These are phyloP conservation scores for Idaea straminata DNA, from an alignment of 2,888 invertebrate genomes.

Conservation along the genomic window DNA sequence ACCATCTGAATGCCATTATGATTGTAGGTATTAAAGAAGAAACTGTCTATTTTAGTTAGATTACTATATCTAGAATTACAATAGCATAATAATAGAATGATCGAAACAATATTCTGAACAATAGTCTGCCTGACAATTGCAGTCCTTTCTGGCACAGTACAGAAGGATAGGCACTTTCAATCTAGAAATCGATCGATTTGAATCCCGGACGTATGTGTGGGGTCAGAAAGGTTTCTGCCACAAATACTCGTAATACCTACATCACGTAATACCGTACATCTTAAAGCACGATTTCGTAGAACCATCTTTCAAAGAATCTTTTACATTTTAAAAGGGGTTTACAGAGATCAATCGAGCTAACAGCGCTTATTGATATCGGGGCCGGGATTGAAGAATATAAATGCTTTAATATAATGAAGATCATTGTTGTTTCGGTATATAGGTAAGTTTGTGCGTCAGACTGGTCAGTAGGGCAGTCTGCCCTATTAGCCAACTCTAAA, in stretches of 20 bases:
- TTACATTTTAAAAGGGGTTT: background rate
- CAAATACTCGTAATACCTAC: too few species aligned
- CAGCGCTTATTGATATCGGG: slow-evolving; percentile 2
- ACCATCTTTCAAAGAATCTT: background rate
- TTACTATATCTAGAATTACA: too few species aligned
- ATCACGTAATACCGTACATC: background rate
- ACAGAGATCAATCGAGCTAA: background rate
- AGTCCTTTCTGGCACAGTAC: too few species aligned
- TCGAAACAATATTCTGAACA: too few species aligned
- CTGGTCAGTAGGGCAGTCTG: background rate
- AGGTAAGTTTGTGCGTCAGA: slow-evolving; percentile 12
- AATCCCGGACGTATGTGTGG: too few species aligned
- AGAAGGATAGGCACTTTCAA: too few species aligned
- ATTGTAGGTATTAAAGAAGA: background rate
- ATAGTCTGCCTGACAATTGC: too few species aligned
- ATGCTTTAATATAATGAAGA: background rate
- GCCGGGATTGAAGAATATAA: background rate
- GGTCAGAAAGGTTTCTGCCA: background rate
- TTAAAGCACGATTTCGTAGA: background rate
- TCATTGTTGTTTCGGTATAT: background rate
- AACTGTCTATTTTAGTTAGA: too few species aligned
- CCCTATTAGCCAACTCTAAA: slow-evolving; percentile 3
- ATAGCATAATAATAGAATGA: too few species aligned
- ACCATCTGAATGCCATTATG: background rate
- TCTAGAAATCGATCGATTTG: too few species aligned